Conservation (phyloP, 2,113 vertebrate species). For the Cyprinodon brontotheroides region DNA sequence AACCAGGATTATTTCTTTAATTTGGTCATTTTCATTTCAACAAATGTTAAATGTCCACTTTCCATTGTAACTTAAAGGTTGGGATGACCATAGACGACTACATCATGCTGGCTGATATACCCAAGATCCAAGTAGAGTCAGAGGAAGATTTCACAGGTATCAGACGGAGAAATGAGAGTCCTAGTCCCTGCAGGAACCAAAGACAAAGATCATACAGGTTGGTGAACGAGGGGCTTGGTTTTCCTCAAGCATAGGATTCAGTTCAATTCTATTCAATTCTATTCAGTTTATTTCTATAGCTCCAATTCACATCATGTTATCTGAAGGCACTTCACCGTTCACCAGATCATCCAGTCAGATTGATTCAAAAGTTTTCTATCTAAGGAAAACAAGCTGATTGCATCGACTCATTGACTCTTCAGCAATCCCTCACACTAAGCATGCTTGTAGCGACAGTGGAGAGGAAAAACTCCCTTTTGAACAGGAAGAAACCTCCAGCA, state of each 20-base stretch:
- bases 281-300: too few relatives aligned
- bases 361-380: too few relatives aligned
- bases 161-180: conserved; percentile 80
- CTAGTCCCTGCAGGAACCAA: conserved; percentile 88
- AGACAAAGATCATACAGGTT: conserved; percentile 84
- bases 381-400: too few relatives aligned
- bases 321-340: too few relatives aligned
- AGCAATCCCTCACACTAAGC: too few relatives aligned
- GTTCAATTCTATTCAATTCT: too few relatives aligned
- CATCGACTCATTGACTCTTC: too few relatives aligned
- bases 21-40: not conserved
- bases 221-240: conserved; percentile 31
- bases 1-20: not conserved
- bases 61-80: conserved; percentile 54
- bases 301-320: too few relatives aligned
- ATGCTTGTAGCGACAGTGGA: too few relatives aligned
- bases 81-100: conserved; percentile 91
- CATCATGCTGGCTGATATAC: conserved; percentile 88
- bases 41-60: not conserved
- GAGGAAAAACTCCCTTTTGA: too few relatives aligned
- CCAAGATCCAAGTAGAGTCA: conserved; percentile 83
- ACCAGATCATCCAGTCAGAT: too few relatives aligned
- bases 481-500: too few relatives aligned
- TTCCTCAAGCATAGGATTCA: not conserved
- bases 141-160: conserved; percentile 73